A percentile compares a stretch with the other conserved stretches of the same genome.
Conservation (phyloP, 2,888 invertebrate genomes). For the Lingula anatina region DNA sequence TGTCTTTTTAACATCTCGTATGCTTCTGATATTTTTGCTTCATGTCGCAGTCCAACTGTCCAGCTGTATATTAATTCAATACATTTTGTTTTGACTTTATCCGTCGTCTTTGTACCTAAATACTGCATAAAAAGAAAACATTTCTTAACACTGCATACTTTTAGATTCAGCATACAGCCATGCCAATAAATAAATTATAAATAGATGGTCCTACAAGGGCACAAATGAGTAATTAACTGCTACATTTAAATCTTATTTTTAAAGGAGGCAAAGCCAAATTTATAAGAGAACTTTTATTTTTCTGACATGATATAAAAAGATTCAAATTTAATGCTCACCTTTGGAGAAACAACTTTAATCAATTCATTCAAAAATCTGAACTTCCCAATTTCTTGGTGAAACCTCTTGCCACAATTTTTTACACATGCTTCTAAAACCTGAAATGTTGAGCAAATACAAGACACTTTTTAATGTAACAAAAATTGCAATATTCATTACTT, state of each 20-base stretch:
- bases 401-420: constrained; percentile 74
- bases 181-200: too few relatives aligned
- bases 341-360: constrained; percentile 92
- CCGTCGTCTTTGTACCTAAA: constrained; percentile 76
- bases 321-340: constrained; percentile 51
- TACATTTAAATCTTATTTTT: too few relatives aligned
- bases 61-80: constrained; percentile 71
- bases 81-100: constrained; percentile 75
- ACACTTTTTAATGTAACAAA: too few relatives aligned
- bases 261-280: too few relatives aligned
- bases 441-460: too few relatives aligned
- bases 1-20: constrained; percentile 91
- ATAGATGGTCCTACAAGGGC: too few relatives aligned
- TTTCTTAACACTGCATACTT: constrained; percentile 13
- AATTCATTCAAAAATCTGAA: constrained; percentile 96
- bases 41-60: constrained; percentile 53
- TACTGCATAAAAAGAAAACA: constrained; percentile 56
- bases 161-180: background rate
- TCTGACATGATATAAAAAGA: background rate
- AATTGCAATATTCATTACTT: too few relatives aligned
- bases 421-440: constrained; percentile 83
- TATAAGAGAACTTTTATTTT: too few relatives aligned
- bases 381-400: constrained; percentile 90
- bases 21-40: constrained; percentile 82
- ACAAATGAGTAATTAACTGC: too few relatives aligned